Conservation (phyloP, 1,140 invertebrate genomes). For the Mizuhopecten yessoensis region DNA sequence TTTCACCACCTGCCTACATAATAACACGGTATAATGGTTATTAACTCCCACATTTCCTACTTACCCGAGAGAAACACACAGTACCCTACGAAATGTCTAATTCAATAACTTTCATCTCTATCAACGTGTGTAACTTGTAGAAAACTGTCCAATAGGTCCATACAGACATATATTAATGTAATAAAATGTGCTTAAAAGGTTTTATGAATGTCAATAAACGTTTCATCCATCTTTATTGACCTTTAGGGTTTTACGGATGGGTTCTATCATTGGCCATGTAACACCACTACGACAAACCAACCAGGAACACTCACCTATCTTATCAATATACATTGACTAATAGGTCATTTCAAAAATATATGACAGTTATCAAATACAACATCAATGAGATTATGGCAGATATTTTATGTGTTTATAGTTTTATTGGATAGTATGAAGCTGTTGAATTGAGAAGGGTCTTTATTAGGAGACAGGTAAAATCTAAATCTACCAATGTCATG, state of each 20-base stretch:
- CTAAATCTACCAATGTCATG: too few species aligned
- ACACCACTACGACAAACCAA: not conserved
- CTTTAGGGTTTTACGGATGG: not conserved
- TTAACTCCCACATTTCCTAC: not conserved
- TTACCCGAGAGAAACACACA: not conserved
- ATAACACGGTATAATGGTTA: not conserved
- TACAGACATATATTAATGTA: not conserved
- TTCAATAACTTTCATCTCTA: not conserved
- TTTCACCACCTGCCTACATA: not conserved
- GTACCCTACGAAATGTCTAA: not conserved
- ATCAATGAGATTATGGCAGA: too few species aligned
- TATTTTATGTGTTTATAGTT: not conserved
- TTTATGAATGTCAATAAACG: not conserved
- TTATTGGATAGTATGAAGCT: not conserved
- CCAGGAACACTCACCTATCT: not conserved
- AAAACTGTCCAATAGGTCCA: not conserved
- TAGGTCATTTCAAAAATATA: not conserved
- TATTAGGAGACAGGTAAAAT: too few species aligned
- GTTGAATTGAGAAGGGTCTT: too few species aligned
- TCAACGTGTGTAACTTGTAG: not conserved
- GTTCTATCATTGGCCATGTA: too few species aligned
- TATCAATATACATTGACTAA: not conserved
- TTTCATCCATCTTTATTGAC: not conserved
- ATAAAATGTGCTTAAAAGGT: not conserved
- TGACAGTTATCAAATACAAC: not conserved